phyloP scores from a whole-genome alignment of 2,888 invertebrate genomes.

The Drosophila basisetae region DNA sequence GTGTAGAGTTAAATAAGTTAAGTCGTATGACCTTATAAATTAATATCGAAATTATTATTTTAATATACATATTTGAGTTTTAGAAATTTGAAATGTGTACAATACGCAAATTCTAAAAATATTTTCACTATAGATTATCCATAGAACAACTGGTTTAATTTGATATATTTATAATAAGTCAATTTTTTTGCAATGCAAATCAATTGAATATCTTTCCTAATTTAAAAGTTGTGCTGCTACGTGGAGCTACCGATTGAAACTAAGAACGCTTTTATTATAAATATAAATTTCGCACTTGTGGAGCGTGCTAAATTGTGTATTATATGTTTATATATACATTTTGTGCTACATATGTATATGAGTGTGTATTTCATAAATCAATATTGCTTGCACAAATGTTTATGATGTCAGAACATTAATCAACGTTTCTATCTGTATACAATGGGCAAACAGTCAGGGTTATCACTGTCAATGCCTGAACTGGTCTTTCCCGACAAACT shows the following conservation, averaged over 20 bases:
- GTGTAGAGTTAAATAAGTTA: neutral
- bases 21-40: neutral
- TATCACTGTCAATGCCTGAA: slow-evolving; percentile 32
- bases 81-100: neutral
- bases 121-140: neutral
- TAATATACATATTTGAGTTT: neutral
- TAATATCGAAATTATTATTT: neutral
- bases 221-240: neutral
- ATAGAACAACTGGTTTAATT: neutral
- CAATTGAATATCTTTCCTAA: neutral
- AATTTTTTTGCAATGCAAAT: neutral
- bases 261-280: slow-evolving; percentile 2
- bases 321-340: slow-evolving; percentile 1
- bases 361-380: slow-evolving; percentile 14
- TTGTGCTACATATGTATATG: neutral
- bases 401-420: slow-evolving; percentile 33
- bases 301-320: neutral
- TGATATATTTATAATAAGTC: neutral
- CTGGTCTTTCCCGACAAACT: neutral
- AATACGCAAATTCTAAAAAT: neutral
- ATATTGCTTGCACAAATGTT: slow-evolving; percentile 37
- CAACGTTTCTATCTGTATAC: slow-evolving; percentile 27
- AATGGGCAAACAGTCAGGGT: slow-evolving; percentile 33
- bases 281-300: neutral
- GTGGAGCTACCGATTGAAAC: slow-evolving; percentile 7